These are phyloP conservation scores for Volucella inanis DNA, from an alignment of 2,888 invertebrate genomes.

Conservation along the genomic window DNA sequence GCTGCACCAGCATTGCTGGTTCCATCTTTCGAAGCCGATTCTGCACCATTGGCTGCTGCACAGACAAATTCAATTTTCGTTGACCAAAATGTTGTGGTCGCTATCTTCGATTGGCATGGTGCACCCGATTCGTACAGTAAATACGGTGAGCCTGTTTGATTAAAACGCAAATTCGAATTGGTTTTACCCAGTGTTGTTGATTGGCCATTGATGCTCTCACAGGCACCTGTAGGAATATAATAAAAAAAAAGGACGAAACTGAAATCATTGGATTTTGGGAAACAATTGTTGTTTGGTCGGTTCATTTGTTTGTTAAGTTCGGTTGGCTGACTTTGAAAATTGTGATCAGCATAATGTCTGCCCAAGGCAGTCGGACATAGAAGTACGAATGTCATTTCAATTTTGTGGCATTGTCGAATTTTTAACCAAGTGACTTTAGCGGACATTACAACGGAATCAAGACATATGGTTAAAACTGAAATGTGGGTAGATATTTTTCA, in stretches of 20 bases:
- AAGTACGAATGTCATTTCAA: background rate
- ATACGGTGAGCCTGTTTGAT: slow-evolving; percentile 82
- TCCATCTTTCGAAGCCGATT: slow-evolving; percentile 42
- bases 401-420: background rate
- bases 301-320: slow-evolving; percentile 38
- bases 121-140: slow-evolving; percentile 81
- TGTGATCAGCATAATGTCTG: slow-evolving; percentile 6
- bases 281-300: slow-evolving; percentile 41
- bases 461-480: too few relatives aligned
- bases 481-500: too few relatives aligned
- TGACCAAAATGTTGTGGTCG: slow-evolving; percentile 78
- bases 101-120: slow-evolving; percentile 76
- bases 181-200: slow-evolving; percentile 79
- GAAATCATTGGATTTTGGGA: slow-evolving; percentile 27
- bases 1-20: slow-evolving; percentile 44
- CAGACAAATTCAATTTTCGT: slow-evolving; percentile 83
- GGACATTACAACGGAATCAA: background rate
- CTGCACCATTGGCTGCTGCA: slow-evolving; percentile 75
- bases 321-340: slow-evolving; percentile 22
- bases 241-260: slow-evolving; percentile 41
- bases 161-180: slow-evolving; percentile 80
- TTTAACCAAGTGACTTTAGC: background rate
- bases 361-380: background rate
- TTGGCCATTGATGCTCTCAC: slow-evolving; percentile 78
- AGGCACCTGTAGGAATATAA: slow-evolving; percentile 79